These are phyloP conservation scores for Acronicta psi DNA, from an alignment of 2,888 invertebrate genomes.

Conservation along the genomic window DNA sequence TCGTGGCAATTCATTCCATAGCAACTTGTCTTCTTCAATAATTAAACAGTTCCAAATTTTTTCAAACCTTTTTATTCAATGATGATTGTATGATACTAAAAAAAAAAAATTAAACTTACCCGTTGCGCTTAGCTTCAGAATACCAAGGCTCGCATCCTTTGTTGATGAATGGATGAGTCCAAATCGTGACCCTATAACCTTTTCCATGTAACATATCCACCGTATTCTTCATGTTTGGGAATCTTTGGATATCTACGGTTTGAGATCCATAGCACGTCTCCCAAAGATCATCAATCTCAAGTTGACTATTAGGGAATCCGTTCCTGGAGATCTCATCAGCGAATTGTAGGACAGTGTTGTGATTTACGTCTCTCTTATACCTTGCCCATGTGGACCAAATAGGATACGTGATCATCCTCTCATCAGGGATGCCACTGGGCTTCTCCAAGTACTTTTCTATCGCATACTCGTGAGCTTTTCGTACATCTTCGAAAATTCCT, in stretches of 20 bases:
- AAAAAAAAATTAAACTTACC: conserved; percentile 70
- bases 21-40: too few species aligned
- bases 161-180: conserved; percentile 91
- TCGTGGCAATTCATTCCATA: too few species aligned
- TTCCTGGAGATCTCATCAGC: conserved; percentile 84
- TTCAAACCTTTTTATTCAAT: too few species aligned
- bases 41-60: too few species aligned
- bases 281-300: conserved; percentile 92
- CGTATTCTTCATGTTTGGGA: conserved; percentile 87
- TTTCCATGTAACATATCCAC: conserved; percentile 74
- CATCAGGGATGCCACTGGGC: conserved; percentile 88
- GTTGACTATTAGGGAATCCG: conserved; percentile 86
- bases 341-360: conserved; percentile 82
- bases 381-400: conserved; percentile 92
- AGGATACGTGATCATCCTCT: conserved; percentile 88
- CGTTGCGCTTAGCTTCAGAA: conserved; percentile 76
- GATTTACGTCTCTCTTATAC: conserved; percentile 87
- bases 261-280: conserved; percentile 91
- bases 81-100: too few species aligned
- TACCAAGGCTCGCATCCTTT: conserved; percentile 87
- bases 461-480: conserved; percentile 89
- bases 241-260: conserved; percentile 82
- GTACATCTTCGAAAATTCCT: conserved; percentile 89
- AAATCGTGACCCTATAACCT: conserved; percentile 89
- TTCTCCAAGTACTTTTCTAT: conserved; percentile 89